A percentile compares a stretch with the other conserved stretches of the same genome.
phyloP scores from a whole-genome alignment of 2,113 vertebrate species.

The Channa argus region DNA sequence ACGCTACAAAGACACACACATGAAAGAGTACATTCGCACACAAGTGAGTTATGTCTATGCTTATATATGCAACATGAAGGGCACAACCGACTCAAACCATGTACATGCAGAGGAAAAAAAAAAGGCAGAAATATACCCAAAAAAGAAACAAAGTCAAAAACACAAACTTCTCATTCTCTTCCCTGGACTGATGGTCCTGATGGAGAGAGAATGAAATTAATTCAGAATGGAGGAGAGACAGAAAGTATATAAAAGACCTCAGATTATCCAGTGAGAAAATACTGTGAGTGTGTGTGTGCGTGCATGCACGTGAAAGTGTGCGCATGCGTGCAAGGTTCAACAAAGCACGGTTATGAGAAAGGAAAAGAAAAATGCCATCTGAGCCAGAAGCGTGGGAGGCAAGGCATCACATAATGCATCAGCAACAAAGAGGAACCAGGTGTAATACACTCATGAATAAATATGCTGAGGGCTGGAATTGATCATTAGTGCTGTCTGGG shows the following conservation, averaged over 20 bases:
- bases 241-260: slow-evolving; percentile 23
- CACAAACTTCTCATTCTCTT: slow-evolving; percentile 1
- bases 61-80: neutral
- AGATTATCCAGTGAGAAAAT: slow-evolving; percentile 33
- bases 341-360: slow-evolving; percentile 40
- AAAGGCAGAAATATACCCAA: neutral
- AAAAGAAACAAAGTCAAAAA: neutral
- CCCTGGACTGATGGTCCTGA: neutral
- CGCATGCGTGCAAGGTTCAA: slow-evolving; percentile 8
- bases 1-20: neutral
- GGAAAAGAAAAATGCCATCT: slow-evolving; percentile 45
- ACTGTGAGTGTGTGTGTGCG: neutral
- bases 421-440: slow-evolving; percentile 68
- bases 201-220: slow-evolving; percentile 21
- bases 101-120: neutral
- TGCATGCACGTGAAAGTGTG: slow-evolving; percentile 11
- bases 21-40: neutral
- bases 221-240: neutral
- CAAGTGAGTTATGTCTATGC: neutral
- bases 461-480: slow-evolving; percentile 65
- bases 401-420: slow-evolving; percentile 55
- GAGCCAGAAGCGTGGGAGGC: slow-evolving; percentile 58
- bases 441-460: slow-evolving; percentile 76
- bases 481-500: slow-evolving; percentile 69
- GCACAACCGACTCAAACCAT: too few species aligned